Evolutionary conservation across 1,140 invertebrate species (phyloP), one percentile per base, ranked within the genome.

Genomic region (Aphelenchoides fujianensis): DNA sequence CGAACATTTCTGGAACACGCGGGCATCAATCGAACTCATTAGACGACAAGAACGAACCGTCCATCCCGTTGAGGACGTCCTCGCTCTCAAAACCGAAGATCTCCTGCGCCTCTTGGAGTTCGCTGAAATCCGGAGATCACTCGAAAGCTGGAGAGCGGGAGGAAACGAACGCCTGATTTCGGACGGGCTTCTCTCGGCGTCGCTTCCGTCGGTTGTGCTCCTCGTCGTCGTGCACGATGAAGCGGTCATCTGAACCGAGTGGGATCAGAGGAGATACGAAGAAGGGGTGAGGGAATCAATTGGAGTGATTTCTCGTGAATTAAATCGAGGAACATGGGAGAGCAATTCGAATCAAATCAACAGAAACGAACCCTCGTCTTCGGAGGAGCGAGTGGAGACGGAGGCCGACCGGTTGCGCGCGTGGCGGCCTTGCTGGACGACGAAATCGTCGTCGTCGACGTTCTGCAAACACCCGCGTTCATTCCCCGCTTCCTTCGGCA

Each of bases 81-180:
- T 98, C 97, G 84, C 98, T 86, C 35, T 79, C 93, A 27, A 97
- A 94, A 68, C 96, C 97, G 86, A 98, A 99, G 76, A 98, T 97
- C 83, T 99, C 96, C 86, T 98, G 94, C 64, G 96, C 96, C 86
- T 98, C 94, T 89, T 98, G 95, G 31, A 97, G 86, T 0, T 78
- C 75, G 48, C 68, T 73, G 32, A 69, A 57, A 27, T 52, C 68
- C 9, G 32, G 30, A 27, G 34, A 41, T 74, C 28, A 57, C 73
- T 28, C 23, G 16, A 66, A 55, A 61, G 28, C 1, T 61, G n/a
- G 36, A 35, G 31, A 61, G n/a, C n/a, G 23, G 55, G 28, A 32
- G 23, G 53, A 37, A 36, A 66, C 63, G 37, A 41, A 66, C 63
- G 63, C 63, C 53, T 30, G 31, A 66, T 66, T 66, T 0, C 16